phyloP scores from a whole-genome alignment of 2,888 invertebrate species.

The Cremastinae sp. region DNA sequence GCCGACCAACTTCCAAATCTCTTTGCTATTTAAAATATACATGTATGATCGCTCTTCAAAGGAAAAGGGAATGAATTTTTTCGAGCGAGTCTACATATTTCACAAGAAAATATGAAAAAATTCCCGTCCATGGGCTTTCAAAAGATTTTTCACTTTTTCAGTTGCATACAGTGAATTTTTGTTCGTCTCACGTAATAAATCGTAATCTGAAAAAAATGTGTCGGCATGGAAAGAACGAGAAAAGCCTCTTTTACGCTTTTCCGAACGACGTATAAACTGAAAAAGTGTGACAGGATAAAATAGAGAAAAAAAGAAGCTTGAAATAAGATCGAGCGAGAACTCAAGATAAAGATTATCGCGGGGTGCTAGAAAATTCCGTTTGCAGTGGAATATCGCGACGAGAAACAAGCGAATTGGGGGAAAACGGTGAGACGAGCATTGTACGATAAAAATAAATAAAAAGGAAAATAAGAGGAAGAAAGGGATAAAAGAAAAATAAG shows the following conservation, averaged over 20 bases:
- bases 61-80: conserved; percentile 26
- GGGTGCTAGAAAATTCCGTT: conserved; percentile 38
- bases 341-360: conserved; percentile 39
- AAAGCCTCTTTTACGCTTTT: not conserved
- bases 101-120: conserved; percentile 32
- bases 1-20: conserved; percentile 10
- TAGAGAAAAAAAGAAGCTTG: not conserved
- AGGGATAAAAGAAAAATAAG: conserved; percentile 41
- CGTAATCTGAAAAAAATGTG: not conserved
- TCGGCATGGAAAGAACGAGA: not conserved
- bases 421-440: conserved; percentile 26
- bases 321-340: not conserved
- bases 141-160: too few species aligned
- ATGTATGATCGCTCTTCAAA: not conserved
- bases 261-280: too few species aligned
- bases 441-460: conserved; percentile 35
- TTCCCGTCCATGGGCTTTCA: too few species aligned
- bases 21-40: not conserved
- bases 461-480: conserved; percentile 42
- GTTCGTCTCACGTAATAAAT: too few species aligned
- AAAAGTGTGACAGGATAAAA: not conserved
- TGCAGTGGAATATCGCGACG: conserved; percentile 35
- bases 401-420: conserved; percentile 34
- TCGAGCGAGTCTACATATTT: too few species aligned
- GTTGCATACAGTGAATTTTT: too few species aligned